Conservation (phyloP, 1,140 invertebrate species). For the Euborellia annulipes region DNA sequence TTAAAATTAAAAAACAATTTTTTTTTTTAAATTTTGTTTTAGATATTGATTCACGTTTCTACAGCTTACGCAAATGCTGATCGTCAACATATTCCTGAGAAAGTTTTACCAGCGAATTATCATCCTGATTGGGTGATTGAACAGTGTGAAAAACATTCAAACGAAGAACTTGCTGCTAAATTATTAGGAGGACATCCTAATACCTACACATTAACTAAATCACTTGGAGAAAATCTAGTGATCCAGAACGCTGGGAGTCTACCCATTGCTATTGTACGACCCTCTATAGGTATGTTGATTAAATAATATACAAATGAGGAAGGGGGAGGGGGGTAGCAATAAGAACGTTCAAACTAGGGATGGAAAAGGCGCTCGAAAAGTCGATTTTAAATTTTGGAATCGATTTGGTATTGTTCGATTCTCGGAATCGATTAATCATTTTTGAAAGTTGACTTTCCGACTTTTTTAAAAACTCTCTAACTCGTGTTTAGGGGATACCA, state of each 20-base stretch:
- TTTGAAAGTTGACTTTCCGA: too few relatives aligned
- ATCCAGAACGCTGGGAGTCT: constrained; percentile 40
- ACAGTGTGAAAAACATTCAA: constrained; percentile 38
- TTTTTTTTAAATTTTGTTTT: too few relatives aligned
- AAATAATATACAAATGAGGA: neutral
- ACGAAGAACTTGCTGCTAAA: constrained; percentile 34
- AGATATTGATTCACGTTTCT: constrained; percentile 71
- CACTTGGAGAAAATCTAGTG: constrained; percentile 62
- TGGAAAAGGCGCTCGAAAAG: too few relatives aligned
- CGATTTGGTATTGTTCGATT: too few relatives aligned
- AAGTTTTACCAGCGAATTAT: constrained; percentile 49
- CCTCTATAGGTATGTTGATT: constrained; percentile 59
- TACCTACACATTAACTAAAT: constrained; percentile 77
- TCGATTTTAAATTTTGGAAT: too few relatives aligned
- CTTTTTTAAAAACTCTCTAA: too few relatives aligned
- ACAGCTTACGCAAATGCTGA: constrained; percentile 79
- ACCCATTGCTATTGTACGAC: constrained; percentile 77
- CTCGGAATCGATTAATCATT: too few relatives aligned
- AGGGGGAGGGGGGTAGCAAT: too few relatives aligned
- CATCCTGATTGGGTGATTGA: constrained; percentile 43
- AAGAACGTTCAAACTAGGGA: too few relatives aligned
- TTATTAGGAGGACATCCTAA: constrained; percentile 59
- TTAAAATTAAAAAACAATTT: too few relatives aligned
- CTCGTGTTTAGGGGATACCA: too few relatives aligned
- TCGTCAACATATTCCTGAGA: constrained; percentile 46